These are phyloP conservation scores for Apostichopus californicus DNA, from an alignment of 35 echinoderm and acorn worm genomes.

Conservation along the genomic window DNA sequence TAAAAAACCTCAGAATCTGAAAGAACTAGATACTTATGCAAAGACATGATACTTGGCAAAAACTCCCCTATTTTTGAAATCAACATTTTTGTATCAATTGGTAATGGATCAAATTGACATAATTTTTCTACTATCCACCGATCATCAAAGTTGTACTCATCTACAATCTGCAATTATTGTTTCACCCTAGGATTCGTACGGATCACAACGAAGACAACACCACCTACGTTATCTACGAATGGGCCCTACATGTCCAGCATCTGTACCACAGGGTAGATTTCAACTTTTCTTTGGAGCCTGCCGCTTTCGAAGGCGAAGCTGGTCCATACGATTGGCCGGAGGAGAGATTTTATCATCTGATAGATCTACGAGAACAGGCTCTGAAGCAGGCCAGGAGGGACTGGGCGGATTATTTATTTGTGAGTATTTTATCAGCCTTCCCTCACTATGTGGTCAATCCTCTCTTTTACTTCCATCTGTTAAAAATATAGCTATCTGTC, in stretches of 20 bases:
- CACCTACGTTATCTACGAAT: conserved; percentile 75
- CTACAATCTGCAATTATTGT: neutral
- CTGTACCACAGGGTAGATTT: conserved; percentile 81
- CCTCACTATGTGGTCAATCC: no score
- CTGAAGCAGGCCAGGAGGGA: conserved; percentile 71
- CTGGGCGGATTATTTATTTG: conserved; percentile 94
- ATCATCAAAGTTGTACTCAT: no score
- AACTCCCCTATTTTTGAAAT: no score
- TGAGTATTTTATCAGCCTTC: conserved; percentile 48
- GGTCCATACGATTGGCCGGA: conserved; percentile 86
- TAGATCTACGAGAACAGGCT: conserved; percentile 71
- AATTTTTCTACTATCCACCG: no score
- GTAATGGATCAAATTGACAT: no score
- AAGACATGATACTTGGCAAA: no score
- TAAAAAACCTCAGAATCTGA: no score
- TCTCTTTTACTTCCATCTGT: no score
- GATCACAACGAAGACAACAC: conserved; percentile 91
- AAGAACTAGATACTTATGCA: no score
- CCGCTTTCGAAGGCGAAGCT: conserved; percentile 53
- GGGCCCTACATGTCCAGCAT: conserved; percentile 51
- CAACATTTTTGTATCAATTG: no score
- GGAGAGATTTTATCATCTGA: conserved; percentile 73
- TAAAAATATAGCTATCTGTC: no score
- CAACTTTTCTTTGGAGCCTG: conserved; percentile 56
- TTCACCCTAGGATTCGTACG: conserved; percentile 72